Conservation (phyloP, 1,140 invertebrate species). For the Drosophila saltans region DNA sequence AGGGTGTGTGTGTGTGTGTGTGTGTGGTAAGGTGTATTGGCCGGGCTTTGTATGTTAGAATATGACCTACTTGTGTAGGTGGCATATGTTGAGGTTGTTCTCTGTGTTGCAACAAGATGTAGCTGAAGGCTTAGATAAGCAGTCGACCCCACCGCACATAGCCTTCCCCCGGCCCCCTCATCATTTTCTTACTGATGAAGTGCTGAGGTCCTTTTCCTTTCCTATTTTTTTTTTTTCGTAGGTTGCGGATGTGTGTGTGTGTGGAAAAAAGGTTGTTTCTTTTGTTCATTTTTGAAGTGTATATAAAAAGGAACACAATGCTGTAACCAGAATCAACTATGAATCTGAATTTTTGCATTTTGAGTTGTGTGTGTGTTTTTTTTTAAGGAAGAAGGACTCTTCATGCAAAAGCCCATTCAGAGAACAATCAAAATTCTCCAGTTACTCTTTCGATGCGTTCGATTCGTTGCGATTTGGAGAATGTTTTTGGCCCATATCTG, state of each 20-base stretch:
- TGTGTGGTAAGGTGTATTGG: conserved; percentile 6
- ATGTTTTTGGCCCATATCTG: not conserved
- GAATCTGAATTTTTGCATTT: conserved; percentile 4
- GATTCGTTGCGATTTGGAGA: not conserved
- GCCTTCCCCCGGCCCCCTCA: too few species aligned
- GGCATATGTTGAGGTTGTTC: conserved; percentile 42
- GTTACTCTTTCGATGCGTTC: not conserved
- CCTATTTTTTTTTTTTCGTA: conserved; percentile 3
- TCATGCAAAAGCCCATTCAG: not conserved
- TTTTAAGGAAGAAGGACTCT: not conserved
- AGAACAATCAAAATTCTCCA: not conserved
- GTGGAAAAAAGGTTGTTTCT: not conserved
- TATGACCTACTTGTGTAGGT: conserved; percentile 46
- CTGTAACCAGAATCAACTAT: conserved; percentile 5
- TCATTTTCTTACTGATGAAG: conserved; percentile 38
- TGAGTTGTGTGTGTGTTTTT: not conserved
- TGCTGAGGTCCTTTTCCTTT: conserved; percentile 27
- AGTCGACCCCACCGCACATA: not conserved
- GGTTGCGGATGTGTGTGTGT: conserved; percentile 4
- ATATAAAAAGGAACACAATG: conserved; percentile 6
- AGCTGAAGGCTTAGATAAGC: conserved; percentile 50
- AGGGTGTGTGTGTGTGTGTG: not conserved
- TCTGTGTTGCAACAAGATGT: conserved; percentile 44
- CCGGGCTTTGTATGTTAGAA: not conserved
- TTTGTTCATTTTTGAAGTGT: conserved; percentile 17